Percentiles rank a stretch among this genome's conserved stretches.
phyloP scores from a whole-genome alignment of 2,888 invertebrate genomes.

The Caenorhabditis panamensis region DNA sequence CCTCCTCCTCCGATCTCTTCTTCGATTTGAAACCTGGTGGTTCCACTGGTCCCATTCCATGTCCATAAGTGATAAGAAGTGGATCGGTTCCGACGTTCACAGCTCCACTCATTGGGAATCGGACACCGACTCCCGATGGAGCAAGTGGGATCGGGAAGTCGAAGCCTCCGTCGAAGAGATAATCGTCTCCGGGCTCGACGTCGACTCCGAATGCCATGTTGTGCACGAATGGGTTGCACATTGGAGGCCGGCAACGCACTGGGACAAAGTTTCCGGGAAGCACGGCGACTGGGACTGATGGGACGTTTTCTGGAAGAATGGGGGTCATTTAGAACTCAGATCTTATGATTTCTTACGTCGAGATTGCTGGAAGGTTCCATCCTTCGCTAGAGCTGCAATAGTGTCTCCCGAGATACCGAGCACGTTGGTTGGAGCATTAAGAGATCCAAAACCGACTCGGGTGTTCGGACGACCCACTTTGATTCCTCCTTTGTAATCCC shows the following conservation, averaged over 20 bases:
- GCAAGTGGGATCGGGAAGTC: slow-evolving; percentile 76
- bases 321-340: slow-evolving; percentile 17
- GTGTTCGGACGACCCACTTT: slow-evolving; percentile 74
- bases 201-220: slow-evolving; percentile 76
- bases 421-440: slow-evolving; percentile 73
- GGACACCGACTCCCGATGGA: slow-evolving; percentile 75
- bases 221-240: slow-evolving; percentile 79
- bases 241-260: slow-evolving; percentile 76
- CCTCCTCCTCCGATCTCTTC: slow-evolving; percentile 50
- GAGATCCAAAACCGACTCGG: slow-evolving; percentile 72
- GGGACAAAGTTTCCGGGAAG: slow-evolving; percentile 78
- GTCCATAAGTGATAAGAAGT: slow-evolving; percentile 75
- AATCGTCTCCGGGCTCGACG: slow-evolving; percentile 77
- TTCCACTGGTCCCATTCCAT: slow-evolving; percentile 75
- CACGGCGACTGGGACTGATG: slow-evolving; percentile 74
- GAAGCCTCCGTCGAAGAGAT: slow-evolving; percentile 74
- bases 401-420: slow-evolving; percentile 75
- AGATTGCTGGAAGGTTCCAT: slow-evolving; percentile 74
- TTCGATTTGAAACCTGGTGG: slow-evolving; percentile 66
- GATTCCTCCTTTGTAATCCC: slow-evolving; percentile 77
- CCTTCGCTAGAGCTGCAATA: slow-evolving; percentile 70
- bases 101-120: slow-evolving; percentile 76
- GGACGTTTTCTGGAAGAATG: slow-evolving; percentile 65
- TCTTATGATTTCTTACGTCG: slow-evolving; percentile 72
- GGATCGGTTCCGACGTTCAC: slow-evolving; percentile 78